Base-by-base conservation (phyloP, 2,888 invertebrate genomes). In the Sphecodes monilicornis region DNA sequence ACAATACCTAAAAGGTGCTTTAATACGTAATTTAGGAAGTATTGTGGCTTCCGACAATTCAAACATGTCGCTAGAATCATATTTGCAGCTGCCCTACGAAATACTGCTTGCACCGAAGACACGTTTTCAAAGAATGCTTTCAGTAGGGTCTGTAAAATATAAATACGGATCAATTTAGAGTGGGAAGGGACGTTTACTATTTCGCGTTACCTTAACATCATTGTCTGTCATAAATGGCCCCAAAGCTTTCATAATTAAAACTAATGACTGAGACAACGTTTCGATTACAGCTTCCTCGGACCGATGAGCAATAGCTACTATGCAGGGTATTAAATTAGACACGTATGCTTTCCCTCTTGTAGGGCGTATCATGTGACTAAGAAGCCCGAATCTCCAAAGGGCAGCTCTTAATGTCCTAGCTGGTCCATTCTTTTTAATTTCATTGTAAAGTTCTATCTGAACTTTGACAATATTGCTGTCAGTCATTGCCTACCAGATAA, bases 1-100 rank as follows among this genome's bases (percentile, higher is more conserved):
- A 90, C 78, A 70, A 87, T 78, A 86, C 88, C 97, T 92, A 97
- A 93, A 70, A 97, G 94, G 88, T 96, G 95, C 82, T 96, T 96
- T 36, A 97, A 95, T n/a, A 97, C 96, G 92, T 97, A 96, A 3
- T 96, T 95, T 85, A 97, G 95, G 95, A 97, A 97, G 87, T 96
- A 95, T 69, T 95, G 94, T 76, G 95, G 95, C 93, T 98, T 98
- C 77, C 97, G 96, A 86, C 97, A 97, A 95, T 98, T 96, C 84
- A 97, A 96, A 95, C 98, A 98, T 78, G 98, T 96, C 82, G 97
- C 96, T 60, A 98, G 96, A 80, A 98, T 96, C 94, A 98, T 98
- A 76, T 96, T 96, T 0, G 98, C 97, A 46, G 98, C 97, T 39
- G 98, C 97, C 87, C 99, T 96, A 82, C 98, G 96, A 84, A 98